These are phyloP conservation scores for Lophius americanus DNA, from an alignment of 2,797 vertebrate species.

Conservation along the genomic window DNA sequence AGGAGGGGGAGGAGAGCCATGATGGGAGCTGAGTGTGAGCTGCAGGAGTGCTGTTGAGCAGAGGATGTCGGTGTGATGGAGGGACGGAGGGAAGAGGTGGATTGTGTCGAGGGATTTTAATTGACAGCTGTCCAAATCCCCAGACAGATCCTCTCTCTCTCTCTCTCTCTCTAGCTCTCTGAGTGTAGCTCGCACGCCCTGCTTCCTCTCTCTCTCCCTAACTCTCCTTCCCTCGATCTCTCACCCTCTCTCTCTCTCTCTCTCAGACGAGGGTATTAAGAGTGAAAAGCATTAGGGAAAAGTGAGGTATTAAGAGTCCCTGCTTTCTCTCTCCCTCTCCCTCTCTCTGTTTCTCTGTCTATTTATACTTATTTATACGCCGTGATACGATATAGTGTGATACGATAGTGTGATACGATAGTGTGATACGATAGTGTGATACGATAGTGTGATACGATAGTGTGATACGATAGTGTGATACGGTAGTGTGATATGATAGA, in stretches of 20 bases:
- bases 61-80: constrained; percentile 20
- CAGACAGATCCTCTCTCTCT: constrained; percentile 50
- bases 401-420: too few relatives aligned
- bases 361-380: too few relatives aligned
- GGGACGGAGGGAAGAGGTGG: constrained; percentile 20
- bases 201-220: constrained; percentile 8
- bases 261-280: constrained; percentile 63
- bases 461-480: too few relatives aligned
- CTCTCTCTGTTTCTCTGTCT: constrained; percentile 9
- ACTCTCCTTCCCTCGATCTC: constrained; percentile 3
- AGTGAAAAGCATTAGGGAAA: constrained; percentile 57
- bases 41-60: constrained; percentile 46
- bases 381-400: too few relatives aligned
- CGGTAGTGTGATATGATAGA: too few relatives aligned
- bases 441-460: too few relatives aligned
- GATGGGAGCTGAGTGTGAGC: constrained; percentile 1
- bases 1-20: neutral
- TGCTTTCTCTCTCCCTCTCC: constrained; percentile 10
- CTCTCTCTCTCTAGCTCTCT: constrained; percentile 17
- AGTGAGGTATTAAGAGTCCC: constrained; percentile 56
- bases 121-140: constrained; percentile 81
- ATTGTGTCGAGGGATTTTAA: constrained; percentile 78
- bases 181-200: neutral
- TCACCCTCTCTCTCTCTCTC: constrained; percentile 3
- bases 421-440: too few relatives aligned